phyloP scores from a whole-genome alignment of 2,888 invertebrate genomes.

The Drosophila barbarae region DNA sequence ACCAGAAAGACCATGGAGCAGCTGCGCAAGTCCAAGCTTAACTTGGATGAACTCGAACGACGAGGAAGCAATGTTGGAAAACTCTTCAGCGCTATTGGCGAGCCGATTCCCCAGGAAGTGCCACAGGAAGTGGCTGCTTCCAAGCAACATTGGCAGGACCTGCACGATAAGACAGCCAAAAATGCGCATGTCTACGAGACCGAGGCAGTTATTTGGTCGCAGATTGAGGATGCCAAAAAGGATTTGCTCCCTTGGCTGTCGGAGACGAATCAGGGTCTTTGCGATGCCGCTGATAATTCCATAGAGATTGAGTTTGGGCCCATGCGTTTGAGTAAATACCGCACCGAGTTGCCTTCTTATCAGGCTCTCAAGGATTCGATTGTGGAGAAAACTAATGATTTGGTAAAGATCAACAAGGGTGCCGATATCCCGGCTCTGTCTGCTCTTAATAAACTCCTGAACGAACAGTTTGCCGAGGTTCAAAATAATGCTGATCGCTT shows the following conservation, averaged over 20 bases:
- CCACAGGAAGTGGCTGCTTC: slow-evolving; percentile 81
- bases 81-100: slow-evolving; percentile 79
- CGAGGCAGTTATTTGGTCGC: slow-evolving; percentile 95
- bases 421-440: slow-evolving; percentile 85
- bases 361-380: slow-evolving; percentile 88
- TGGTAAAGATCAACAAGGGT: slow-evolving; percentile 87
- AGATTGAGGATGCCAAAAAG: slow-evolving; percentile 91
- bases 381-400: slow-evolving; percentile 88
- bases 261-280: slow-evolving; percentile 88
- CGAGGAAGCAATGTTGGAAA: slow-evolving; percentile 82
- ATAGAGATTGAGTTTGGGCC: slow-evolving; percentile 90
- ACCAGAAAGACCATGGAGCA: slow-evolving; percentile 88
- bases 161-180: slow-evolving; percentile 86
- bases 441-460: slow-evolving; percentile 84
- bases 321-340: slow-evolving; percentile 89
- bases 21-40: slow-evolving; percentile 86
- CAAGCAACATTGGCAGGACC: slow-evolving; percentile 85
- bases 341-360: slow-evolving; percentile 90
- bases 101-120: slow-evolving; percentile 81
- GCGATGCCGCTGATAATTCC: slow-evolving; percentile 87
- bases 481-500: slow-evolving; percentile 87
- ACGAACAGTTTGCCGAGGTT: slow-evolving; percentile 88
- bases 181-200: slow-evolving; percentile 91
- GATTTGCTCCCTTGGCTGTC: slow-evolving; percentile 91
- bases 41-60: slow-evolving; percentile 88